These are phyloP conservation scores for Yoshiicerus persimilis DNA, from an alignment of 1,140 invertebrate species.

Conservation along the genomic window DNA sequence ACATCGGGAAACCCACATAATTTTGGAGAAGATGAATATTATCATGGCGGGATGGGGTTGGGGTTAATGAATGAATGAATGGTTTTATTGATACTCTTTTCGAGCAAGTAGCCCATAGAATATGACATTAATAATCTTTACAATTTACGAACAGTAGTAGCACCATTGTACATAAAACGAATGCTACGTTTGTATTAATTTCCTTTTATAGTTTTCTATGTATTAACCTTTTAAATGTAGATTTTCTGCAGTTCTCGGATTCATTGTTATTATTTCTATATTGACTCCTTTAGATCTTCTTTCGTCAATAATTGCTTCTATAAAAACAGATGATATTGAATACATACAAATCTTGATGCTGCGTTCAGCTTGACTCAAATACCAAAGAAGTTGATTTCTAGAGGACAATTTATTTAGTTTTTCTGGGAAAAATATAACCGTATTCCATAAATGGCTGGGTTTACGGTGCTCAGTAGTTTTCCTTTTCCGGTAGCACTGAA, in stretches of 20 bases:
- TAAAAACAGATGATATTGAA: neutral
- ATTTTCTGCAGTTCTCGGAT: neutral
- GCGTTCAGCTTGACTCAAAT: neutral
- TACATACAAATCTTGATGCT: slow-evolving; percentile 36
- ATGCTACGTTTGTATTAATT: neutral
- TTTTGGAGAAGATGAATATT: too few relatives aligned
- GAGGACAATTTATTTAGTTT: neutral
- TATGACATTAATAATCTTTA: too few relatives aligned
- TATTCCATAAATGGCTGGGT: slow-evolving; percentile 35
- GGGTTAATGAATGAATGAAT: too few relatives aligned
- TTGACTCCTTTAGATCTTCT: neutral
- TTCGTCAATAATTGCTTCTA: neutral
- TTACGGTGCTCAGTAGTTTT: neutral
- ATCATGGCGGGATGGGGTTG: too few relatives aligned
- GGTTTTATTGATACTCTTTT: too few relatives aligned
- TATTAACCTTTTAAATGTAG: neutral
- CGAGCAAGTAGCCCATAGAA: too few relatives aligned
- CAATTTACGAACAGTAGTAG: too few relatives aligned
- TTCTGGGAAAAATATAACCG: slow-evolving; percentile 30
- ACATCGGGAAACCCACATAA: too few relatives aligned
- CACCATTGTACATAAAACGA: too few relatives aligned
- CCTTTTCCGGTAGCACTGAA: neutral
- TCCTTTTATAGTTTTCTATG: neutral
- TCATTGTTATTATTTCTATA: slow-evolving; percentile 20
- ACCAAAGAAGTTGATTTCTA: neutral